phyloP scores from a whole-genome alignment of 2,797 vertebrate species.

The Trematomus bernacchii region DNA sequence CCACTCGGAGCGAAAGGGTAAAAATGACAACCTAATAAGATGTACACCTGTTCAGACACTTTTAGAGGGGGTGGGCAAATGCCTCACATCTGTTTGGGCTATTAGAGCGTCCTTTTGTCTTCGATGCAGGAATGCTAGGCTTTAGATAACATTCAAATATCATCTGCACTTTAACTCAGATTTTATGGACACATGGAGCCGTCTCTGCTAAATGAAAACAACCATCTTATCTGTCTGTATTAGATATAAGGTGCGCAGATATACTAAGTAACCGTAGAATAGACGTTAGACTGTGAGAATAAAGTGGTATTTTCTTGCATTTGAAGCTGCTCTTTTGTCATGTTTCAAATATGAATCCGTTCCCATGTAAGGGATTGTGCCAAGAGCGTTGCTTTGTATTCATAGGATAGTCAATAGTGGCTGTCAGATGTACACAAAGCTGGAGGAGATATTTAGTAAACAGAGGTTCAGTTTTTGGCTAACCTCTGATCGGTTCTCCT shows the following conservation, averaged over 20 bases:
- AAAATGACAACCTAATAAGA: conserved; percentile 45
- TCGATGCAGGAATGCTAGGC: conserved; percentile 35
- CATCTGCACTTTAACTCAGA: conserved; percentile 27
- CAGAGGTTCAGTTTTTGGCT: conserved; percentile 30
- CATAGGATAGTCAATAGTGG: conserved; percentile 47
- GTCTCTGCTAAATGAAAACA: conserved; percentile 37
- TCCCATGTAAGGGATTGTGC: background rate
- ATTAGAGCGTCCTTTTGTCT: conserved; percentile 18
- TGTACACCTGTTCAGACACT: conserved; percentile 68
- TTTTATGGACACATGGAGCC: conserved; percentile 32
- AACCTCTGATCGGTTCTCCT: conserved; percentile 19
- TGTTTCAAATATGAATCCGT: conserved; percentile 23
- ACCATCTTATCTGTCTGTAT: conserved; percentile 6
- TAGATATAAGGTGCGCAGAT: conserved; percentile 26
- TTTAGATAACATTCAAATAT: conserved; percentile 39
- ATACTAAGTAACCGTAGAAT: background rate
- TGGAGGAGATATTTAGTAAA: conserved; percentile 59
- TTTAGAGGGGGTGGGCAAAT: background rate
- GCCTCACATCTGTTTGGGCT: conserved; percentile 38
- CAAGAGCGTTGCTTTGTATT: conserved; percentile 28
- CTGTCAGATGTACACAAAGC: conserved; percentile 49
- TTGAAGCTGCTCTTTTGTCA: conserved; percentile 5
- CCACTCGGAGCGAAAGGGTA: conserved; percentile 36
- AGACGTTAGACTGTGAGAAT: background rate
- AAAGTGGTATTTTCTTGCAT: background rate